Percentiles rank a stretch among this genome's conserved stretches.
phyloP scores from a whole-genome alignment of 2,888 invertebrate species.

The Cephus sareptanus region DNA sequence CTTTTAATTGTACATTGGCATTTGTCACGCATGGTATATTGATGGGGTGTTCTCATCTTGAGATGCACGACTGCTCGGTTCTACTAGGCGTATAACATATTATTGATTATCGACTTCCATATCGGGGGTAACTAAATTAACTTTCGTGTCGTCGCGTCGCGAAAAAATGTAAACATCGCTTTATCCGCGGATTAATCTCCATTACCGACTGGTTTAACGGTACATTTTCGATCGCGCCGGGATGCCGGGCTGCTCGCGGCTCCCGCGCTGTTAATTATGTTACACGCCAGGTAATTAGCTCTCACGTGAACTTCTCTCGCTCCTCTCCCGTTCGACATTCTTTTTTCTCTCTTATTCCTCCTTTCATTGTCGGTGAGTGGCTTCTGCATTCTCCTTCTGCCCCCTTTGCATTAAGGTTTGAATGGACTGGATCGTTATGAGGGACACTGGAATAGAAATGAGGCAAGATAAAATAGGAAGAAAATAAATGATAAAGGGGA shows the following conservation, averaged over 20 bases:
- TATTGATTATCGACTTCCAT: not conserved
- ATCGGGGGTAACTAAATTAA: slow-evolving; percentile 16
- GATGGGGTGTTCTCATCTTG: not conserved
- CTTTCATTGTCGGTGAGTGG: not conserved
- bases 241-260: slow-evolving; percentile 2
- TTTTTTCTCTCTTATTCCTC: not conserved
- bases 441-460: not conserved
- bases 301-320: slow-evolving; percentile 15
- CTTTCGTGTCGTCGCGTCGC: slow-evolving; percentile 11
- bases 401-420: not conserved
- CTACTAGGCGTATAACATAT: not conserved
- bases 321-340: not conserved
- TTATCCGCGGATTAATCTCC: slow-evolving; percentile 50
- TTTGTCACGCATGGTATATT: not conserved
- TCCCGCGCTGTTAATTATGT: slow-evolving; percentile 51
- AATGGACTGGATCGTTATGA: not conserved
- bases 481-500: not conserved
- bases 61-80: not conserved
- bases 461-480: not conserved
- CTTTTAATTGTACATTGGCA: not conserved
- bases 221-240: slow-evolving; percentile 45
- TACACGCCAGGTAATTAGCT: slow-evolving; percentile 54
- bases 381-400: not conserved
- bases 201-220: slow-evolving; percentile 54
- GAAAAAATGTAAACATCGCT: slow-evolving; percentile 14